Conservation (phyloP, 2,113 vertebrate genomes). For the Pimephales promelas region DNA sequence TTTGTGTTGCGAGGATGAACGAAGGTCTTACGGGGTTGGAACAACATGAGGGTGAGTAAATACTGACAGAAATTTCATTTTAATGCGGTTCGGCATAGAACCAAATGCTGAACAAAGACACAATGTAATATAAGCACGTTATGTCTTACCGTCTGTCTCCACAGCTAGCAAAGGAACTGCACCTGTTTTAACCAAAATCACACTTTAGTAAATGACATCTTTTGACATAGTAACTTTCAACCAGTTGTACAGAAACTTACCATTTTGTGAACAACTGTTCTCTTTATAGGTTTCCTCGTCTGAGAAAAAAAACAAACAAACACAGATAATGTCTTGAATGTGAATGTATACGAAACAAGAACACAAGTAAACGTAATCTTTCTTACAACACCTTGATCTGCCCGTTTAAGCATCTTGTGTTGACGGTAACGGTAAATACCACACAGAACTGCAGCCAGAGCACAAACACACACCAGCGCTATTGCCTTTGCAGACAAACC, state of each 20-base stretch:
- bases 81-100: too few relatives aligned
- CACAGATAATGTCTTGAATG: neutral
- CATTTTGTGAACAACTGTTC: neutral
- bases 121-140: neutral
- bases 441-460: neutral
- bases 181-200: neutral
- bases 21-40: too few relatives aligned
- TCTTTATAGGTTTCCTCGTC: fast-evolving
- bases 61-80: too few relatives aligned
- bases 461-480: neutral
- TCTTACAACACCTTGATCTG: neutral
- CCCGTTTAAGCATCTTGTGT: neutral
- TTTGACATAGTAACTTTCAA: too few relatives aligned
- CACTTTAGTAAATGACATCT: neutral
- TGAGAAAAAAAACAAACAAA: neutral
- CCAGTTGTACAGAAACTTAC: neutral
- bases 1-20: too few relatives aligned
- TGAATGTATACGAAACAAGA: neutral
- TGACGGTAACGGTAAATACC: neutral
- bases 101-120: too few relatives aligned
- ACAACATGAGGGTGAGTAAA: too few relatives aligned
- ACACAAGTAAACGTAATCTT: neutral
- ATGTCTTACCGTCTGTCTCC: neutral
- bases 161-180: neutral
- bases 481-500: neutral